These are phyloP conservation scores for Tetraneura akinire DNA, from an alignment of 1,140 invertebrate genomes.

Conservation along the genomic window DNA sequence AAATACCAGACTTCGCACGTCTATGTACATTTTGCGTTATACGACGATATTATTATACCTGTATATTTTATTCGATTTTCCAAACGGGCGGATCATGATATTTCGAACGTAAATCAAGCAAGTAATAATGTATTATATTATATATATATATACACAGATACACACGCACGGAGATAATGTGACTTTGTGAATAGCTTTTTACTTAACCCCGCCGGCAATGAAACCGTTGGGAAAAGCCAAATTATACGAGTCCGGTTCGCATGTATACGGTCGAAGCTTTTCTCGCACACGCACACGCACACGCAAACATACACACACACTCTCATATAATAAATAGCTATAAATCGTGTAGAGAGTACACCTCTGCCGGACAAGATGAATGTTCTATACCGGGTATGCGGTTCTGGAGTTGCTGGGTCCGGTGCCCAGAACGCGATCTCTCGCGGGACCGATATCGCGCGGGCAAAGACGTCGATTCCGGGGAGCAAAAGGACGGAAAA, in stretches of 20 bases:
- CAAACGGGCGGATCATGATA: too few species aligned
- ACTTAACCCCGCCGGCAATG: slow-evolving; percentile 19
- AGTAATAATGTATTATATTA: neutral
- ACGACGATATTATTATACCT: too few species aligned
- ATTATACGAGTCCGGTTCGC: neutral
- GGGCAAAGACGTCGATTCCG: neutral
- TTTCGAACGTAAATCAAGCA: too few species aligned
- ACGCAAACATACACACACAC: too few species aligned
- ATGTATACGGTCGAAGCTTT: neutral
- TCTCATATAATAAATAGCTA: neutral
- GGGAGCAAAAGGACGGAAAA: neutral
- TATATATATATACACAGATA: neutral
- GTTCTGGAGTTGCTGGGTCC: neutral
- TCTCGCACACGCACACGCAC: neutral
- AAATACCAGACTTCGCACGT: too few species aligned
- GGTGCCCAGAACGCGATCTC: neutral
- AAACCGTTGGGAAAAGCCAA: slow-evolving; percentile 27
- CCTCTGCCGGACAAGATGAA: slow-evolving; percentile 24
- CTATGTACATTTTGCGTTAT: too few species aligned
- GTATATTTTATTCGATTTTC: too few species aligned
- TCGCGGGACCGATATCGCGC: slow-evolving; percentile 22
- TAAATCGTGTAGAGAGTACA: slow-evolving; percentile 15
- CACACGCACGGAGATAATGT: neutral
- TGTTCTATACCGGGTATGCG: neutral
- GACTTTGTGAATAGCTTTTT: slow-evolving; percentile 6